These are phyloP conservation scores for Heteronetta atricapilla DNA, from an alignment of 2,113 vertebrate genomes.

Conservation along the genomic window DNA sequence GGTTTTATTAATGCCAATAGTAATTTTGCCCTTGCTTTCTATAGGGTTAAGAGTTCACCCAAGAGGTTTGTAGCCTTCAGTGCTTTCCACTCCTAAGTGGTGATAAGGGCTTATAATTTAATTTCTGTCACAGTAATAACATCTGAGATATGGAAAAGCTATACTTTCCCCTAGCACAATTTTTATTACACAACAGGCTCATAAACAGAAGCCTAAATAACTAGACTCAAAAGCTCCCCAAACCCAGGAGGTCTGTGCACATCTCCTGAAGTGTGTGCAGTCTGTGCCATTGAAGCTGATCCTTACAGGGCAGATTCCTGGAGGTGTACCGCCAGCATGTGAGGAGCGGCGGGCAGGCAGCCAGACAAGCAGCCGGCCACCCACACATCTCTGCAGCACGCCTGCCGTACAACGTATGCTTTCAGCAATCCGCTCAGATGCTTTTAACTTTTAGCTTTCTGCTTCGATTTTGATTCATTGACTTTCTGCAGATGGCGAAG, in stretches of 20 bases:
- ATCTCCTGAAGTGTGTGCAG: neutral
- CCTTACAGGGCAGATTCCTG: neutral
- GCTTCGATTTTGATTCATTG: neutral
- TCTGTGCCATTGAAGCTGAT: neutral
- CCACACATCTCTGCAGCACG: conserved; percentile 45
- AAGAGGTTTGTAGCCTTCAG: neutral
- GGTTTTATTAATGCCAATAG: neutral
- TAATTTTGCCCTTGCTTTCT: conserved; percentile 5
- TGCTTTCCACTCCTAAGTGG: neutral
- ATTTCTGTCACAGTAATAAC: conserved; percentile 32
- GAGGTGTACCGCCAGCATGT: neutral
- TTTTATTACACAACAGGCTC: conserved; percentile 3
- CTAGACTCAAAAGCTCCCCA: neutral
- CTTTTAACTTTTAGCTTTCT: conserved; percentile 24
- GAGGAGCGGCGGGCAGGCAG: conserved; percentile 8
- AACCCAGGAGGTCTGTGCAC: neutral
- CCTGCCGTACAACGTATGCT: neutral
- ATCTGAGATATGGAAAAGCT: neutral
- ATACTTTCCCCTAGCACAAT: neutral
- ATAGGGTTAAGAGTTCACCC: neutral
- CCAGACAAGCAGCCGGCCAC: conserved; percentile 21
- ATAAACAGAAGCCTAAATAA: conserved; percentile 20
- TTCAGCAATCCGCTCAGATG: neutral
- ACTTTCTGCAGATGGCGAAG: neutral
- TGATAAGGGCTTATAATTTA: conserved; percentile 22